phyloP scores from a whole-genome alignment of 2,113 vertebrate species.

The Ascaphus truei region DNA sequence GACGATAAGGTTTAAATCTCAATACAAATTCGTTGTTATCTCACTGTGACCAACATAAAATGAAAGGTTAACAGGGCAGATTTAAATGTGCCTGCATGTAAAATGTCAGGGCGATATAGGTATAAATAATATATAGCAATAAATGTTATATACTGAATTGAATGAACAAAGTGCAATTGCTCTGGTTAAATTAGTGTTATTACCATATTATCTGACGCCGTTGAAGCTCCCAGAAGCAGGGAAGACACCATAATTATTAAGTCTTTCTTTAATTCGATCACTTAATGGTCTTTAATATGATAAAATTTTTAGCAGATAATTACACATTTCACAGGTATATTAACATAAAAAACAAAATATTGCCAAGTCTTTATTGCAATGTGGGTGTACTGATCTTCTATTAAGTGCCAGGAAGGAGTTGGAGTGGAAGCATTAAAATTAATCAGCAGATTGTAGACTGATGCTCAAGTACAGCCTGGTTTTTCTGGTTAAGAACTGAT shows the following conservation, averaged over 20 bases:
- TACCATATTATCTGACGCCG: neutral
- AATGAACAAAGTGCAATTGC: neutral
- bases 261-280: conserved; percentile 18
- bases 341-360: conserved; percentile 14
- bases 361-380: neutral
- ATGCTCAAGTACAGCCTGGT: neutral
- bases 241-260: conserved; percentile 3
- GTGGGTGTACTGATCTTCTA: neutral
- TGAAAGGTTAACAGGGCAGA: neutral
- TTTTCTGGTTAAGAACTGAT: conserved; percentile 9
- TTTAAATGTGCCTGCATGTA: neutral
- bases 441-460: neutral
- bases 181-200: neutral
- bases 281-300: conserved; percentile 20
- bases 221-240: neutral
- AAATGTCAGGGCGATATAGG: neutral
- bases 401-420: neutral
- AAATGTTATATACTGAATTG: neutral
- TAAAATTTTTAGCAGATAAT: conserved; percentile 3
- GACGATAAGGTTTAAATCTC: too few species aligned
- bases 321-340: conserved; percentile 25
- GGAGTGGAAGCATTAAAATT: neutral
- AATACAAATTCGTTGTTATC: too few species aligned
- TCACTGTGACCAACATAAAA: neutral
- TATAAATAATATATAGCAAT: neutral